These are phyloP conservation scores for Notechis scutatus DNA, from an alignment of 2,113 vertebrate species.

Conservation along the genomic window DNA sequence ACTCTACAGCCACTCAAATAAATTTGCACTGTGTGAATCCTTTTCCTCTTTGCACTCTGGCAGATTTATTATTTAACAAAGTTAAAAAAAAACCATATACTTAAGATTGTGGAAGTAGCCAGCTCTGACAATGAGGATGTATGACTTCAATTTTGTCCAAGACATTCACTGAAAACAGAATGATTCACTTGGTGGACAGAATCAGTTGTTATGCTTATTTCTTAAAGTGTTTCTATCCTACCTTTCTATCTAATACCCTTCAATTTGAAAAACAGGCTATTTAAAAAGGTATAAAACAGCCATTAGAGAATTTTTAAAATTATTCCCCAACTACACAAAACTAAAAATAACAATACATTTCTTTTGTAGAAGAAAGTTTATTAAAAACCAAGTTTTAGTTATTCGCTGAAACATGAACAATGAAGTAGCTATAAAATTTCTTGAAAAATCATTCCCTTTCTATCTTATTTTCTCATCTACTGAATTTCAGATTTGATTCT, in stretches of 20 bases:
- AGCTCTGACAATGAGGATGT: not conserved
- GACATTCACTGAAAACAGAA: not conserved
- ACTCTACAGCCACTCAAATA: not conserved
- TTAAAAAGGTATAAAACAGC: not conserved
- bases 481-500: not conserved
- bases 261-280: not conserved
- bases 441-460: not conserved
- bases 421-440: not conserved
- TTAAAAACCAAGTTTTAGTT: not conserved
- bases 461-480: not conserved
- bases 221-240: not conserved
- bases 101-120: not conserved
- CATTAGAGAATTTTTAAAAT: not conserved
- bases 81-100: not conserved
- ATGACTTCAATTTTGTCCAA: accelerated
- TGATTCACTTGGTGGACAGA: not conserved
- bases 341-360: not conserved
- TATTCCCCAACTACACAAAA: not conserved
- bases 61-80: not conserved
- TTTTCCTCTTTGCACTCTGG: not conserved
- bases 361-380: not conserved
- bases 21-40: not conserved
- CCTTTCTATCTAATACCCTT: not conserved
- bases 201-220: not conserved
- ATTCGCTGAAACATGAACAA: not conserved